These are phyloP conservation scores for Liparis tanakae DNA, from an alignment of 2,797 vertebrate species.

Conservation along the genomic window DNA sequence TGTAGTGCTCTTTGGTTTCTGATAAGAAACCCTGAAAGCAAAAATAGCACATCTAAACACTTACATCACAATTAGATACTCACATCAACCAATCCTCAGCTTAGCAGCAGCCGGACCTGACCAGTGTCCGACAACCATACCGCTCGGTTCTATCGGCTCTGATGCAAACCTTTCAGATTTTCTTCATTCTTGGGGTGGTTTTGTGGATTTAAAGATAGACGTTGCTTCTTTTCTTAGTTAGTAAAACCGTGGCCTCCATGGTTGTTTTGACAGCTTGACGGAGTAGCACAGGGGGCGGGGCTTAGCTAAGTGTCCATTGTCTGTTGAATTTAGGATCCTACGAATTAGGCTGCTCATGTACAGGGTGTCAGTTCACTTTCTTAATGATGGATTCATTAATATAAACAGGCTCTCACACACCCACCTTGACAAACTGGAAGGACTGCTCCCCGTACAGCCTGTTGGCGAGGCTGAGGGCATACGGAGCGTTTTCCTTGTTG, in stretches of 20 bases:
- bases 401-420: background rate
- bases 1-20: conserved; percentile 79
- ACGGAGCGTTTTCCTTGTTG: conserved; percentile 72
- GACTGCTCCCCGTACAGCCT: conserved; percentile 86
- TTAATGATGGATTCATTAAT: background rate
- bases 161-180: too few species aligned
- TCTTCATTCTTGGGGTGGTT: too few species aligned
- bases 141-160: too few species aligned
- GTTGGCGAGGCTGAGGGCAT: conserved; percentile 83
- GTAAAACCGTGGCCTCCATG: background rate
- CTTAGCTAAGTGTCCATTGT: background rate
- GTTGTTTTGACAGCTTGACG: background rate
- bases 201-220: too few species aligned
- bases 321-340: too few species aligned
- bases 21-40: conserved; percentile 80
- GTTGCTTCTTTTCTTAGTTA: too few species aligned
- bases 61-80: background rate
- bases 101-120: background rate
- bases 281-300: background rate
- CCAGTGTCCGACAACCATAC: background rate
- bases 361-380: background rate
- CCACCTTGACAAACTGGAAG: conserved; percentile 81
- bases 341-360: conserved; percentile 2
- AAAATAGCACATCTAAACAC: conserved; percentile 1
- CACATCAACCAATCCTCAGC: background rate